phyloP scores from a whole-genome alignment of 2,113 vertebrate species.

The Salminus brasiliensis region DNA sequence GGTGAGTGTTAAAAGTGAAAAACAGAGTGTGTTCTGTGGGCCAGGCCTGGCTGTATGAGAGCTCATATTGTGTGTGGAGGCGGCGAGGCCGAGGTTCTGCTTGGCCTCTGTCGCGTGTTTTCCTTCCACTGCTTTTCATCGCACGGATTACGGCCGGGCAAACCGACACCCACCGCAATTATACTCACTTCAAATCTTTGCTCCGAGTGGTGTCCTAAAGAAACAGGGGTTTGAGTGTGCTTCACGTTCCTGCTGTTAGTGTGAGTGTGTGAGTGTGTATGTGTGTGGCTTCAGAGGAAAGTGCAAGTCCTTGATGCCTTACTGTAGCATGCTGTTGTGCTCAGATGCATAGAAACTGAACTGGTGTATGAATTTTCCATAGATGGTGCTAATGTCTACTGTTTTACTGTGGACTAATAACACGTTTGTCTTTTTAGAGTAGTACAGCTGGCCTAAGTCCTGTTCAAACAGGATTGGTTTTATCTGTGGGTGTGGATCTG shows the following conservation, averaged over 20 bases:
- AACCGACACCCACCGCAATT: constrained; percentile 40
- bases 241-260: neutral
- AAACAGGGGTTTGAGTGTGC: constrained; percentile 22
- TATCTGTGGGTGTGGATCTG: too few species aligned
- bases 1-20: constrained; percentile 40
- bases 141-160: constrained; percentile 32
- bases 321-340: neutral
- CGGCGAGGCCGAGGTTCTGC: neutral
- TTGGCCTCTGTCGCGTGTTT: constrained; percentile 26
- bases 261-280: constrained; percentile 4
- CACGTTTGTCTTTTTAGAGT: too few species aligned
- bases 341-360: neutral
- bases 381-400: too few species aligned
- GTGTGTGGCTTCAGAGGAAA: neutral
- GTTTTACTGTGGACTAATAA: too few species aligned
- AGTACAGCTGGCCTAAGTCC: too few species aligned
- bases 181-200: constrained; percentile 46
- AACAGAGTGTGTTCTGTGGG: constrained; percentile 13
- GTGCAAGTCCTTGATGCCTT: neutral
- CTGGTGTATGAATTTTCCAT: too few species aligned
- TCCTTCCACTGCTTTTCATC: constrained; percentile 43
- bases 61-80: constrained; percentile 29
- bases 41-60: constrained; percentile 21
- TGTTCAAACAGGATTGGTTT: too few species aligned
- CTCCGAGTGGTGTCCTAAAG: constrained; percentile 19